Evolutionary conservation across 2,113 vertebrate genomes (phyloP).

Genomic region (Cervus canadensis): DNA sequence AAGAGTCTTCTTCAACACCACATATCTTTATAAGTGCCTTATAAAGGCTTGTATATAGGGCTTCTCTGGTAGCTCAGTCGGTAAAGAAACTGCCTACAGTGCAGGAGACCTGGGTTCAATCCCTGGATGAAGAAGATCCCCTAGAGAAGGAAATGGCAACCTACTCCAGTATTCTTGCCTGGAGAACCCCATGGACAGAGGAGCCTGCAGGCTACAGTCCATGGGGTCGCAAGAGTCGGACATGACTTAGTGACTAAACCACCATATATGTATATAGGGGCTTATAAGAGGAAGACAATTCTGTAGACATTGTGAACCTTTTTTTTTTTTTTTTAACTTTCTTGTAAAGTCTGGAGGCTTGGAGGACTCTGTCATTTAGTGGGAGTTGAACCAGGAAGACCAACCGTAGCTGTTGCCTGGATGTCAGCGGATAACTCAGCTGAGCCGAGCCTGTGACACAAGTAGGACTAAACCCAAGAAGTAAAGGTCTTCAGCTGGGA

Average conservation of each 20-base stretch:
- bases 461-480: not conserved
- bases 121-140: not conserved
- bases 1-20: not conserved
- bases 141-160: not conserved
- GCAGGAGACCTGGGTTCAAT: not conserved
- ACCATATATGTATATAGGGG: accelerated
- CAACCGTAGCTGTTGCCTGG: not conserved
- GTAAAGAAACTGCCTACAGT: not conserved
- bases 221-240: not conserved
- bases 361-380: not conserved
- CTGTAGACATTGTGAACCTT: not conserved
- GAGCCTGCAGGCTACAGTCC: not conserved
- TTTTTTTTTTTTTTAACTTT: not conserved
- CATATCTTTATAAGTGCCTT: not conserved
- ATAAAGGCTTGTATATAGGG: not conserved
- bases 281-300: not conserved
- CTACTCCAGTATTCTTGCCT: not conserved
- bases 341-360: not conserved
- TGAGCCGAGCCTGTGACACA: not conserved
- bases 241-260: not conserved
- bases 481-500: not conserved
- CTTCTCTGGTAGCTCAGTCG: not conserved
- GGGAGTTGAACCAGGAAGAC: not conserved
- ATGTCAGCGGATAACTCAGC: not conserved
- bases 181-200: not conserved